Percentiles rank a stretch among this genome's conserved stretches.
These are phyloP conservation scores for Brenthis hecate DNA, from an alignment of 2,888 invertebrate species.

Conservation along the genomic window DNA sequence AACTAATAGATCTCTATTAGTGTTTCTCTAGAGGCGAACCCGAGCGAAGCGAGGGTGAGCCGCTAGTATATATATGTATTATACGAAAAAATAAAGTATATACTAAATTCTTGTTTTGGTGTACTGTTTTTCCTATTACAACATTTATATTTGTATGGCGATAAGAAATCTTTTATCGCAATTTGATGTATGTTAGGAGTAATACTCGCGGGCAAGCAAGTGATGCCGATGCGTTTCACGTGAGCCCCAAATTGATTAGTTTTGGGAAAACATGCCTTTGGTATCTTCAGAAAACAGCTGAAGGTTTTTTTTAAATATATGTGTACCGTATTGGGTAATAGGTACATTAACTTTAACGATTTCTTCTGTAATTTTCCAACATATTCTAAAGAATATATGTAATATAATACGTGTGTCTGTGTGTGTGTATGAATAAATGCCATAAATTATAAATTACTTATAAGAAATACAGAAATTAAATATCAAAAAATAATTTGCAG, in stretches of 20 bases:
- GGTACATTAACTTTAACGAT: too few relatives aligned
- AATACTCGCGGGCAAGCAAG: conserved; percentile 43
- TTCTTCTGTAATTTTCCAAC: too few relatives aligned
- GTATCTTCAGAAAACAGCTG: background rate
- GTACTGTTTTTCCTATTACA: conserved; percentile 8
- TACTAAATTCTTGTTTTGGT: conserved; percentile 1
- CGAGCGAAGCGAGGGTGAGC: too few relatives aligned
- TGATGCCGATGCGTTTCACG: conserved; percentile 19
- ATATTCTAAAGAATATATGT: too few relatives aligned
- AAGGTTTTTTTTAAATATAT: background rate
- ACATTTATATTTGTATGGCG: conserved; percentile 35
- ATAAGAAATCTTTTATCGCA: conserved; percentile 62
- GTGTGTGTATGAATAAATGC: too few relatives aligned
- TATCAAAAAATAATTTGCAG: too few relatives aligned
- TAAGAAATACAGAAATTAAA: too few relatives aligned
- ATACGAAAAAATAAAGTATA: background rate
- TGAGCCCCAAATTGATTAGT: conserved; percentile 47
- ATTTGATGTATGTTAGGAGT: conserved; percentile 45
- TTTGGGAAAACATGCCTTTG: conserved; percentile 31
- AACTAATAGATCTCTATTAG: too few relatives aligned
- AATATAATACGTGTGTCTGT: too few relatives aligned
- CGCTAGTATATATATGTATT: too few relatives aligned
- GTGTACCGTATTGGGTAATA: background rate
- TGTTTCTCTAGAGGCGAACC: too few relatives aligned
- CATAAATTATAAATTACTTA: too few relatives aligned